Conservation (phyloP, 1,140 invertebrate genomes). For the Babylonia areolata region DNA sequence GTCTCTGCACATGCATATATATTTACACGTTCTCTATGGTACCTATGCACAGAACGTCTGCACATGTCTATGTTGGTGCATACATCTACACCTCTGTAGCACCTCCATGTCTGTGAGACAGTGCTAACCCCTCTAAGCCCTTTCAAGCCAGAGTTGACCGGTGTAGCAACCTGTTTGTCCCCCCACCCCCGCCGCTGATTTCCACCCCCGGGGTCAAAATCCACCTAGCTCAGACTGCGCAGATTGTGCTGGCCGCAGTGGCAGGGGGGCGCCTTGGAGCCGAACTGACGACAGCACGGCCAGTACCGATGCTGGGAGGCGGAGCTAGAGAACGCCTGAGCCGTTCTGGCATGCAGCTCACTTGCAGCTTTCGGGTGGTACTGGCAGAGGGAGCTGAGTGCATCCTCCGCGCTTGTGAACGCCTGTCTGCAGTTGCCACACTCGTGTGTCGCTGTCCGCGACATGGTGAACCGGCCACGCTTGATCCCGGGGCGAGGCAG, state of each 20-base stretch:
- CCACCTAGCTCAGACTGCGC: background rate
- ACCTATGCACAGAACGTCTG: too few species aligned
- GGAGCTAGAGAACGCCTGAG: too few species aligned
- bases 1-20: too few species aligned
- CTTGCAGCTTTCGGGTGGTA: slow-evolving; percentile 8
- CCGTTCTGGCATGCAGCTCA: slow-evolving; percentile 14
- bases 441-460: background rate
- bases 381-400: background rate
- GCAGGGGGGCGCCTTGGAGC: background rate
- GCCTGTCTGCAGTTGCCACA: slow-evolving; percentile 15
- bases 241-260: slow-evolving; percentile 6
- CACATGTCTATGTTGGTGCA: background rate
- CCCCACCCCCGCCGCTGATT: background rate
- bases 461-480: slow-evolving; percentile 27
- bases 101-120: background rate
- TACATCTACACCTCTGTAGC: background rate
- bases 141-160: background rate
- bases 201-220: too few species aligned
- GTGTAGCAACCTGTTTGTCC: background rate
- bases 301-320: slow-evolving; percentile 21
- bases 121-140: background rate
- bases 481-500: background rate
- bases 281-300: slow-evolving; percentile 26
- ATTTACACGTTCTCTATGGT: too few species aligned
- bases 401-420: background rate